These are phyloP conservation scores for Drosophila nebulosa DNA, from an alignment of 1,140 invertebrate genomes.

Conservation along the genomic window DNA sequence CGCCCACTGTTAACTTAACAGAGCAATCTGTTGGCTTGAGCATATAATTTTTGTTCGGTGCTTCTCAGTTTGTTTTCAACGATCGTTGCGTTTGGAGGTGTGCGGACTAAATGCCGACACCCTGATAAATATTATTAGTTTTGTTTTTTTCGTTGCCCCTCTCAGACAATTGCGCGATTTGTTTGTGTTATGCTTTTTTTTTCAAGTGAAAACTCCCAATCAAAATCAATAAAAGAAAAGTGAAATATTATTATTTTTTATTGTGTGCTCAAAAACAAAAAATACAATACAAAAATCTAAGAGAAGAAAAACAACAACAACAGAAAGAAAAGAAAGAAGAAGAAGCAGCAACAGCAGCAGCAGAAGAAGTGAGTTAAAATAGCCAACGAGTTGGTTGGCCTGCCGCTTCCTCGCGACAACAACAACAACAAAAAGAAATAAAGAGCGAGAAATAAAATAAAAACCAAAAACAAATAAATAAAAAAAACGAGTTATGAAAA, in stretches of 20 bases:
- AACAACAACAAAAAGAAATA: not conserved
- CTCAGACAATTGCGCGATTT: conserved; percentile 43
- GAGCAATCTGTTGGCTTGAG: not conserved
- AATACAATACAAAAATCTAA: conserved; percentile 16
- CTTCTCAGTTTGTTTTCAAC: conserved; percentile 46
- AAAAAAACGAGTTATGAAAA: conserved; percentile 74
- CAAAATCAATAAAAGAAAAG: conserved; percentile 63
- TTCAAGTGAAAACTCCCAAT: conserved; percentile 54
- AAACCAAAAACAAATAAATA: conserved; percentile 31
- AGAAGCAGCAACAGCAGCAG: no score
- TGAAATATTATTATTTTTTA: conserved; percentile 4
- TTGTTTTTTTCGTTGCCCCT: no score
- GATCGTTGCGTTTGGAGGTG: conserved; percentile 59
- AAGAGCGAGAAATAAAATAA: conserved; percentile 11
- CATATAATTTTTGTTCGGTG: not conserved
- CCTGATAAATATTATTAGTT: not conserved
- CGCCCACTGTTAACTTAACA: no score
- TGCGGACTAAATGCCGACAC: conserved; percentile 18
- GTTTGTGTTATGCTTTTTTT: not conserved
- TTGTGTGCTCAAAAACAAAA: not conserved
- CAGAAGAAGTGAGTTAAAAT: conserved; percentile 55
- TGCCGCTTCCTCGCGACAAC: conserved; percentile 47
- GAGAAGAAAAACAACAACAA: conserved; percentile 44
- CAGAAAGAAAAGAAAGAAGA: no score
- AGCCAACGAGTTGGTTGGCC: conserved; percentile 58